Evolutionary conservation across 2,888 invertebrate species (phyloP), one percentile per base, ranked within the genome.

Genomic region (Parnassius smintheus): DNA sequence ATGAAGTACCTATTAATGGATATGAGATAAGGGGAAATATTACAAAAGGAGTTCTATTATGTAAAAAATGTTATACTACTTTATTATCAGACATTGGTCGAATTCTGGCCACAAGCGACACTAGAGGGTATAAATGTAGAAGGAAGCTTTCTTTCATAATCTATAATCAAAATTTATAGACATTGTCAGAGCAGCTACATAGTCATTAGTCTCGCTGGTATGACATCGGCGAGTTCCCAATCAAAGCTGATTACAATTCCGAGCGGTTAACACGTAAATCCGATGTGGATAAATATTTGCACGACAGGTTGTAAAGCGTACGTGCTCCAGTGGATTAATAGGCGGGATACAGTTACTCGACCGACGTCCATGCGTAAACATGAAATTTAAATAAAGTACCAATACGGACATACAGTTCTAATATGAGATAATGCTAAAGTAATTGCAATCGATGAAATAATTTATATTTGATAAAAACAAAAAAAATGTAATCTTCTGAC

Each of bases 271-370:
- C 86, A 85, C 86, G 88, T 88, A 85, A 90, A 88, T 86, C 85
- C 85, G 77, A 84, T 83, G 86, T 82, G 84, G 84, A 87, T 88
- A 91, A 91, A 91, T 90, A 89, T 91, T 91, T 90, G 86, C 86
- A 82, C 85, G 89, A 86, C 89, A 86, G 88, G 86, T 83, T 85
- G 86, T 86, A 84, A 83, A 79, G 79, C 77, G 83, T 78, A 88
- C 90, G 90, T 90, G 90, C 80, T 72, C 73, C 64, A 82, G 74
- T 73, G 80, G 73, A 77, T 74, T 83, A 85, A 89, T 85, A 76
- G 80, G 71, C 68, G 70, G 71, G 69, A 70, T 74, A 85, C 88
- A 81, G 89, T 88, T 90, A 90, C 80, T 83, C 81, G 83, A 77
- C 82, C 82, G 77, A 35, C 35, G 63, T 73, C 71, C 69, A 54